These are phyloP conservation scores for Scomber colias DNA, from an alignment of 2,113 vertebrate genomes.

Conservation along the genomic window DNA sequence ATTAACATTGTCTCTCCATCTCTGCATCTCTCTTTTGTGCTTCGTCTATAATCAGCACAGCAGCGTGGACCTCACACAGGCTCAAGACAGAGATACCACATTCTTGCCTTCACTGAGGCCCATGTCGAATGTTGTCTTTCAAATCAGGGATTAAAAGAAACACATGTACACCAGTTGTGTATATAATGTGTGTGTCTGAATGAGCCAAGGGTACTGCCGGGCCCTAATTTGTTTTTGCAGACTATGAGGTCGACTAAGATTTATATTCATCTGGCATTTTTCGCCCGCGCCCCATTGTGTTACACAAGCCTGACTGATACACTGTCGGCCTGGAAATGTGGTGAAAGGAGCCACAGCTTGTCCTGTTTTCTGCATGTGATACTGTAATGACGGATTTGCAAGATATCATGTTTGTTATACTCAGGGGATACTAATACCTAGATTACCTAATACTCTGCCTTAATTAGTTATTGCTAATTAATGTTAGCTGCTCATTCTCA, in stretches of 20 bases:
- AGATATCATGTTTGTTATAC: background rate
- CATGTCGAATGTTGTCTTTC: conserved; percentile 69
- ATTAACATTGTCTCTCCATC: conserved; percentile 28
- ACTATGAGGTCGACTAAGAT: conserved; percentile 59
- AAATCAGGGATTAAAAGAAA: conserved; percentile 72
- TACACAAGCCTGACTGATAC: conserved; percentile 54
- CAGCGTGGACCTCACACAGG: conserved; percentile 58
- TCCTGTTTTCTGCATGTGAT: conserved; percentile 9
- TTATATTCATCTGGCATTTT: conserved; percentile 60
- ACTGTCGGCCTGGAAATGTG: conserved; percentile 28
- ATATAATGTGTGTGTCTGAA: conserved; percentile 46
- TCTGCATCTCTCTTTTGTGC: conserved; percentile 29
- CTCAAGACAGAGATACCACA: conserved; percentile 43
- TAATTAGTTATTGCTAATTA: background rate
- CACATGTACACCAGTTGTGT: conserved; percentile 71
- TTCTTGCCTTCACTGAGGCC: conserved; percentile 37
- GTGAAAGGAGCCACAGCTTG: conserved; percentile 7
- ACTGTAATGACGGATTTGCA: conserved; percentile 4
- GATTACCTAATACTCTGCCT: too few species aligned
- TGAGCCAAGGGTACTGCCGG: conserved; percentile 46
- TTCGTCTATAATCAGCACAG: conserved; percentile 28
- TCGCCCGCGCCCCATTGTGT: conserved; percentile 37
- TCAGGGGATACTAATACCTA: background rate
- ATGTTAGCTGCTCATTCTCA: background rate
- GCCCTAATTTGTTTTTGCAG: conserved; percentile 66